Evolutionary conservation across 2,888 invertebrate genomes (phyloP), one percentile per base, ranked within the genome.

Genomic region (Biston stratarius): DNA sequence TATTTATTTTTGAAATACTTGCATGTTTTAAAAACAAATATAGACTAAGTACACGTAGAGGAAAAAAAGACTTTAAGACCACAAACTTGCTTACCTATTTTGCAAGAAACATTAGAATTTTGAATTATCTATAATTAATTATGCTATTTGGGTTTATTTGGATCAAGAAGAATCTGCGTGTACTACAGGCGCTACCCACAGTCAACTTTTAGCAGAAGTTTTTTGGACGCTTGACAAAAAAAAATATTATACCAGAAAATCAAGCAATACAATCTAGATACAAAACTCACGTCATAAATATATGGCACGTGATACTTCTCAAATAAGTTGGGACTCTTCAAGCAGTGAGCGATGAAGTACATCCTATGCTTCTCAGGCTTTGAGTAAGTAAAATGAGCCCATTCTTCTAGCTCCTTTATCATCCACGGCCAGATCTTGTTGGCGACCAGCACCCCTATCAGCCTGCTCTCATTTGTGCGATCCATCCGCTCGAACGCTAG

Each of bases 331-430:
- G 95, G 91, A 5, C 83, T 86, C 71, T 88, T 84, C 66, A 93
- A 83, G 61, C 94, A 85, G 71, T 95, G 94, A 0, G 95, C 95
- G 45, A 80, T 82, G 81, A 95, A 95, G 75, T 94, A 92, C 81
- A 94, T 89, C 33, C 94, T 79, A 62, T 92, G 76, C 40, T 87
- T 83, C 63, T 94, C 92, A 0, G 94, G 88, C 3, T 67, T 78
- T 10, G 87, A 84, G 0, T 73, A 52, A 0, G 95, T 88, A 68
- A 77, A 83, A 70, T 94, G 94, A 0, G 94, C 95, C 85, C 95
- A 91, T 68, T 94, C 92, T 64, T 95, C 94, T 0, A 91, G 83
- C 79, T 94, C 87, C 34, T 89, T 85, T 0, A 94, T 86, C 77
- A 91, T 92, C 95, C 95, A 95, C 0, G 94, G 94, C 71, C 85